Conservation (phyloP, 1,140 invertebrate genomes). For the Drosophila navojoa region DNA sequence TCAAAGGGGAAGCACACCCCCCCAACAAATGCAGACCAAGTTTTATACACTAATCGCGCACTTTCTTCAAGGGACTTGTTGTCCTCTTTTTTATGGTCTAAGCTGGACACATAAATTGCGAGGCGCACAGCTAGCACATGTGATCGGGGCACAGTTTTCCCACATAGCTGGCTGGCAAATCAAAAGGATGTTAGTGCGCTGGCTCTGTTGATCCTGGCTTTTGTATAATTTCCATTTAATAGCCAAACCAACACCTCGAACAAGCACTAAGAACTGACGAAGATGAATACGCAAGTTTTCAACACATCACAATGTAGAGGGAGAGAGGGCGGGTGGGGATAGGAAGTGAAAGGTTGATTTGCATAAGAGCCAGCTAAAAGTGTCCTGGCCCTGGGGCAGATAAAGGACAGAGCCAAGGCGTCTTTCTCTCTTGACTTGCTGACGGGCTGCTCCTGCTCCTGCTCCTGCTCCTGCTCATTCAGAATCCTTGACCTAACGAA, state of each 20-base stretch:
- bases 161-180: slow-evolving; percentile 46
- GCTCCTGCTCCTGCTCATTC: not conserved
- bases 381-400: slow-evolving; percentile 30
- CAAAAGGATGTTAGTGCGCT: slow-evolving; percentile 66
- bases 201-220: slow-evolving; percentile 39
- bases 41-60: slow-evolving; percentile 38
- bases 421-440: slow-evolving; percentile 48
- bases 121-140: slow-evolving; percentile 52
- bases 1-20: slow-evolving; percentile 1
- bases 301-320: slow-evolving; percentile 12
- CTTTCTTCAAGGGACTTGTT: slow-evolving; percentile 45
- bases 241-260: slow-evolving; percentile 68
- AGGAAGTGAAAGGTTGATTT: slow-evolving; percentile 43
- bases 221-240: slow-evolving; percentile 69
- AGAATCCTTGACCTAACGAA: slow-evolving; percentile 76
- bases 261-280: slow-evolving; percentile 58
- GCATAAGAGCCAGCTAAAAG: slow-evolving; percentile 52
- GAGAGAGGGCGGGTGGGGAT: not conserved
- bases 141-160: slow-evolving; percentile 53
- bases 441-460: slow-evolving; percentile 20
- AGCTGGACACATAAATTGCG: slow-evolving; percentile 50
- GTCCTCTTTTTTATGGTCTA: slow-evolving; percentile 51
- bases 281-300: slow-evolving; percentile 74
- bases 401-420: slow-evolving; percentile 30
- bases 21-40: slow-evolving; percentile 12